Percentiles rank a stretch among this genome's conserved stretches.
These are phyloP conservation scores for Takifugu rubripes DNA, from an alignment of 2,797 vertebrate genomes.

Conservation along the genomic window DNA sequence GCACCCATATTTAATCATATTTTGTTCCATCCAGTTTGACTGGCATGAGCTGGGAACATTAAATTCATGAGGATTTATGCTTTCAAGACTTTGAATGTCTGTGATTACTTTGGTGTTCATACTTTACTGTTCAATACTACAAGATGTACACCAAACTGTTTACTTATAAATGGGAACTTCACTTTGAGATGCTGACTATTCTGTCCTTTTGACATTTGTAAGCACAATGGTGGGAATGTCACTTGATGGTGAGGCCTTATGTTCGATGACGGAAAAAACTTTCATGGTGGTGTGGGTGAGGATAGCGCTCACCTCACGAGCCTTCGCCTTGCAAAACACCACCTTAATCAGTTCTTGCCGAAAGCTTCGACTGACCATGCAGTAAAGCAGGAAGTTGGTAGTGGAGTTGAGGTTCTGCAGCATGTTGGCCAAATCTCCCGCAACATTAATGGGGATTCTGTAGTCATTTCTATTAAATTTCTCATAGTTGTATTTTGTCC, in stretches of 20 bases:
- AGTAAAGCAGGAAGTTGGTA: conserved; percentile 82
- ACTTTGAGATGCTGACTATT: too few relatives aligned
- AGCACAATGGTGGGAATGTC: conserved; percentile 46
- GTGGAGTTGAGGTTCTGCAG: conserved; percentile 80
- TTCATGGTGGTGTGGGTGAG: conserved; percentile 68
- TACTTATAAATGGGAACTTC: too few relatives aligned
- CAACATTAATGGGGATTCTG: conserved; percentile 68
- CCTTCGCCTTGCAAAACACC: conserved; percentile 42
- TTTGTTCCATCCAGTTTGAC: too few relatives aligned
- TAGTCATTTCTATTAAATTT: conserved; percentile 74
- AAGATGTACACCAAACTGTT: too few relatives aligned
- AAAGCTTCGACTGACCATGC: conserved; percentile 73
- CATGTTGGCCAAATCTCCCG: conserved; percentile 77
- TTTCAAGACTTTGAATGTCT: too few relatives aligned
- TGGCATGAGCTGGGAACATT: too few relatives aligned
- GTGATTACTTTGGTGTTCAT: too few relatives aligned
- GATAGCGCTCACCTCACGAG: conserved; percentile 43
- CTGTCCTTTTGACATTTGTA: conserved; percentile 49
- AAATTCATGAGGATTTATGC: too few relatives aligned
- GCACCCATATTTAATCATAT: too few relatives aligned
- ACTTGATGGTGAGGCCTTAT: conserved; percentile 10
- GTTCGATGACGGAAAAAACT: conserved; percentile 65
- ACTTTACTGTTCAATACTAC: too few relatives aligned
- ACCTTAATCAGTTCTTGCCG: conserved; percentile 62
- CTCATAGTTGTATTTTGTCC: conserved; percentile 69